phyloP scores from a whole-genome alignment of 35 echinoderm and acorn worm species.

The Lytechinus variegatus region DNA sequence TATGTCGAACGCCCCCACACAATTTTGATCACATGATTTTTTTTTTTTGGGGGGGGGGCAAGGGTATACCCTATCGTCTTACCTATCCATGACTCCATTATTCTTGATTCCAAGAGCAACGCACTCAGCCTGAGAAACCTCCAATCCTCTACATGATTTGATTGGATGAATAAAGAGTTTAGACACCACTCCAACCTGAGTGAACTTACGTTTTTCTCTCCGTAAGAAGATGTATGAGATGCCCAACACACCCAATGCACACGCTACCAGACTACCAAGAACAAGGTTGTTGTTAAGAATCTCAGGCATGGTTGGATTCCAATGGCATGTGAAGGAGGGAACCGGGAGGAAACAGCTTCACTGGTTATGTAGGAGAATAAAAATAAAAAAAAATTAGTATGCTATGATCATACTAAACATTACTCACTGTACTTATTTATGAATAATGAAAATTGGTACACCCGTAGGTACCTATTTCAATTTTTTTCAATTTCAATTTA shows the following conservation, averaged over 20 bases:
- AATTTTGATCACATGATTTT: no score
- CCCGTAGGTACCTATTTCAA: no score
- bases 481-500: no score
- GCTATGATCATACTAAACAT: no score
- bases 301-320: conserved; percentile 2
- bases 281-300: conserved; percentile 10
- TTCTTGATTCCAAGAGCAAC: background rate
- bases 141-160: conserved; percentile 38
- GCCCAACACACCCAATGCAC: conserved; percentile 23
- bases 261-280: conserved; percentile 9
- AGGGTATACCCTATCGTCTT: background rate
- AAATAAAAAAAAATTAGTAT: no score
- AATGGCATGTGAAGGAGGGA: no score
- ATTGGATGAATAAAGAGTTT: conserved; percentile 33
- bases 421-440: no score
- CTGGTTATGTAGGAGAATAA: no score
- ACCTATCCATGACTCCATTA: conserved; percentile 38
- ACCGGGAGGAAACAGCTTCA: no score
- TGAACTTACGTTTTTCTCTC: background rate
- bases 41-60: background rate
- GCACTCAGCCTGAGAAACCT: conserved; percentile 23
- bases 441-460: no score
- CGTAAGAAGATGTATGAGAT: background rate
- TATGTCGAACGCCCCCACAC: no score
- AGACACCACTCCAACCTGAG: conserved; percentile 28